Evolutionary conservation across 2,113 vertebrate genomes (phyloP).

Genomic region (Crocuta crocuta): DNA sequence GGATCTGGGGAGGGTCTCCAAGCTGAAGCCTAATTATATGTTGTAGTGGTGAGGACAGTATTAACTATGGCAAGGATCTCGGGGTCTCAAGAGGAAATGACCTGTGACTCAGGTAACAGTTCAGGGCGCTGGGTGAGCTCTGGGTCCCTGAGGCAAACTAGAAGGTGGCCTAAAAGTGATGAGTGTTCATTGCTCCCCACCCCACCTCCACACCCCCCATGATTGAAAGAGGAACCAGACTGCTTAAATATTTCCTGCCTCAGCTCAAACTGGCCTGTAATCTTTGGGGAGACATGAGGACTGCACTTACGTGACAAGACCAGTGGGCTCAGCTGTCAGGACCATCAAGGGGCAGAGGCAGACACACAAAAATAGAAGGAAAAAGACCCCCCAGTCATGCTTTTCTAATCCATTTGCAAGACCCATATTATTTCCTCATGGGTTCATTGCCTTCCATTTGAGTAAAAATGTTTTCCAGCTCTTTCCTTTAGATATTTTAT

Average conservation of each 20-base stretch:
- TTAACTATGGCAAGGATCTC: neutral
- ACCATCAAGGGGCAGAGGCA: neutral
- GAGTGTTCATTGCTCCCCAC: neutral
- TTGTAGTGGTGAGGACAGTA: accelerated
- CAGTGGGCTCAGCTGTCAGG: neutral
- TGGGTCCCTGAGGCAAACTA: neutral
- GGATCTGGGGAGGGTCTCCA: neutral
- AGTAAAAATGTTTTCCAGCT: conserved; percentile 33
- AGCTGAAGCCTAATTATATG: neutral
- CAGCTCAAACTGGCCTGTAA: neutral
- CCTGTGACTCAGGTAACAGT: neutral
- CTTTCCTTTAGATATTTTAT: conserved; percentile 13
- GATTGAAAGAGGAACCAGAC: neutral
- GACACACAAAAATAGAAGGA: neutral
- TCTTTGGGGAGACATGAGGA: neutral
- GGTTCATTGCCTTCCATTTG: neutral
- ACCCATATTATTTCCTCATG: neutral
- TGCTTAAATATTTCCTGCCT: neutral
- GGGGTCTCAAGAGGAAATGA: neutral
- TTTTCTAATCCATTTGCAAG: neutral
- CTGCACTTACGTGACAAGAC: neutral
- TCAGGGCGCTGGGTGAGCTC: neutral
- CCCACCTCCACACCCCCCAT: neutral
- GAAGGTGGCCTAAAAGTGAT: neutral
- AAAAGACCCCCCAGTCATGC: neutral